Percentiles rank a stretch among this genome's conserved stretches.
phyloP scores from a whole-genome alignment of 2,113 vertebrate species.

The Morone saxatilis region DNA sequence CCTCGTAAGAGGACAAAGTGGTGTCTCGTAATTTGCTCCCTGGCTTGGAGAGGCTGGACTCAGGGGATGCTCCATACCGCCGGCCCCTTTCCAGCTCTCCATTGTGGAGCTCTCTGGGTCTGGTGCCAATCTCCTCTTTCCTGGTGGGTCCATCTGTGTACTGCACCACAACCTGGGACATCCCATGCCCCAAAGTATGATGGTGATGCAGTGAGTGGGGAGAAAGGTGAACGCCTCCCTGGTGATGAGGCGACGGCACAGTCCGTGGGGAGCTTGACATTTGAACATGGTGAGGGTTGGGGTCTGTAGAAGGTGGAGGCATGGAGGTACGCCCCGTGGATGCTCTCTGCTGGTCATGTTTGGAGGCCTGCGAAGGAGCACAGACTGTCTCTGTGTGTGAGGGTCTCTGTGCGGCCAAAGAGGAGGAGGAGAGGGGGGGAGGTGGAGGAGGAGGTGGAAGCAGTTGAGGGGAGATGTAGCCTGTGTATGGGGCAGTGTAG shows the following conservation, averaged over 20 bases:
- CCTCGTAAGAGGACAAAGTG: constrained; percentile 87
- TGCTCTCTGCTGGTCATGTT: constrained; percentile 86
- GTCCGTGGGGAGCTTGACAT: constrained; percentile 86
- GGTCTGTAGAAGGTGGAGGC: constrained; percentile 86
- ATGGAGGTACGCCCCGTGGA: constrained; percentile 84
- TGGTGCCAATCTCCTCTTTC: constrained; percentile 86
- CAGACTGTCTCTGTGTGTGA: constrained; percentile 81
- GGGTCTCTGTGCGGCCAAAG: constrained; percentile 84
- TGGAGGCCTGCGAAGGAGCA: constrained; percentile 88
- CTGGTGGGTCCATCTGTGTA: constrained; percentile 87
- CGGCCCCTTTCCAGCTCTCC: constrained; percentile 91
- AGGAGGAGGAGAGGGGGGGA: constrained; percentile 83
- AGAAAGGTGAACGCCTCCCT: constrained; percentile 80
- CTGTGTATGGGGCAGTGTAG: constrained; percentile 90
- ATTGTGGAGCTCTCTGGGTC: constrained; percentile 92
- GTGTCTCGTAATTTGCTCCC: constrained; percentile 72
- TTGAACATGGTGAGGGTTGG: constrained; percentile 84
- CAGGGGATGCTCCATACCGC: constrained; percentile 80
- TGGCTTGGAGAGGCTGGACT: constrained; percentile 72
- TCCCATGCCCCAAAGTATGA: constrained; percentile 88
- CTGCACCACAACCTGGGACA: constrained; percentile 92
- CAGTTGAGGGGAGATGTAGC: constrained; percentile 93
- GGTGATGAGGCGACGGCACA: constrained; percentile 86
- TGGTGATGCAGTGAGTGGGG: constrained; percentile 89
- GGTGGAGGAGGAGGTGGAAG: constrained; percentile 91